phyloP scores from a whole-genome alignment of 2,797 vertebrate species.

The Sebastes flavidus region DNA sequence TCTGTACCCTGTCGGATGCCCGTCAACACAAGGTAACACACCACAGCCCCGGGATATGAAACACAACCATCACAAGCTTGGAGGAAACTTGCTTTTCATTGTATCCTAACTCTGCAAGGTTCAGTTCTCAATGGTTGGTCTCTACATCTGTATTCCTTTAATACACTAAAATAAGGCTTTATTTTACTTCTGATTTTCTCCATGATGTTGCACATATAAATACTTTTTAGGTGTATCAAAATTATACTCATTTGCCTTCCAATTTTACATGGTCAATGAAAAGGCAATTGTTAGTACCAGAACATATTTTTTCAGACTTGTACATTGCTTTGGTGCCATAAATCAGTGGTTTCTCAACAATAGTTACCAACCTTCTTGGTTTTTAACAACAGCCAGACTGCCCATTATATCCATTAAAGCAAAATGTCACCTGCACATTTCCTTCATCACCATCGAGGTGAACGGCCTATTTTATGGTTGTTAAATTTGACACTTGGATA shows the following conservation, averaged over 20 bases:
- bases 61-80: neutral
- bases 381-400: neutral
- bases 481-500: neutral
- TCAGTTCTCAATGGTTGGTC: neutral
- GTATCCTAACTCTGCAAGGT: neutral
- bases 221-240: neutral
- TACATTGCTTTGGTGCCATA: neutral
- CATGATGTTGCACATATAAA: neutral
- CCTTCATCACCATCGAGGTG: neutral
- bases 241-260: neutral
- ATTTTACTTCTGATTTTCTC: neutral
- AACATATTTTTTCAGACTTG: neutral
- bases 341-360: neutral
- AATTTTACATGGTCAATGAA: neutral
- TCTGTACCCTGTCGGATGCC: conserved; percentile 92
- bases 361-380: neutral
- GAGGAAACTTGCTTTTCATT: neutral
- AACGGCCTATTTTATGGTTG: neutral
- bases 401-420: neutral
- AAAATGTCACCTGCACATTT: neutral
- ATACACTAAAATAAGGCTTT: neutral
- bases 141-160: neutral
- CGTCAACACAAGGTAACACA: conserved; percentile 85
- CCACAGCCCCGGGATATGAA: neutral
- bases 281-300: neutral